Conservation (phyloP, 2,888 invertebrate species). For the Acholoe squamosa region DNA sequence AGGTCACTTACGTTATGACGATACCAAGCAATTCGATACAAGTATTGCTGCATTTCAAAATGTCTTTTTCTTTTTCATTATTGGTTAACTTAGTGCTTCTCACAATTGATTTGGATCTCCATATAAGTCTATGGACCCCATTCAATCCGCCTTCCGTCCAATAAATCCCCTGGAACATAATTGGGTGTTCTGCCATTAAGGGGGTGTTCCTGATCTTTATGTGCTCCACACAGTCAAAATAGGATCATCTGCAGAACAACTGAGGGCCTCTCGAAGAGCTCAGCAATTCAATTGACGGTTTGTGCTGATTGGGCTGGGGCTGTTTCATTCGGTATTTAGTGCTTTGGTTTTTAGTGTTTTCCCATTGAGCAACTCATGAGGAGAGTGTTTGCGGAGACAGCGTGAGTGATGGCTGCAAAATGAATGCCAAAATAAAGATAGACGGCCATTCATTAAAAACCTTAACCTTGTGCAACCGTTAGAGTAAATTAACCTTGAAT, state of each 20-base stretch:
- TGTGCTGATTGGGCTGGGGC: background rate
- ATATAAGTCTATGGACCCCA: background rate
- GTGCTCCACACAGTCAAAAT: background rate
- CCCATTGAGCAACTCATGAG: background rate
- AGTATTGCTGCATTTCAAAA: background rate
- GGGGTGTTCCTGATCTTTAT: background rate
- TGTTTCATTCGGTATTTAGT: background rate
- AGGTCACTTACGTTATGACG: too few species aligned
- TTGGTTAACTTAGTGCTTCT: background rate
- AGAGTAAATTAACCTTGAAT: too few species aligned
- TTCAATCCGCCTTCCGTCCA: background rate
- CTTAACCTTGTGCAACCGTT: too few species aligned
- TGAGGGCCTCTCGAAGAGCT: background rate
- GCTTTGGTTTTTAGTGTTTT: background rate
- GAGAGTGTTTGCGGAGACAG: too few species aligned
- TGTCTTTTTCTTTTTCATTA: conserved; percentile 5
- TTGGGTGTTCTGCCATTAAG: background rate
- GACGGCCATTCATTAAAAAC: too few species aligned
- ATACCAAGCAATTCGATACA: background rate
- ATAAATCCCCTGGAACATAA: background rate
- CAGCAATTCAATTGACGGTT: background rate
- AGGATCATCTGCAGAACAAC: background rate
- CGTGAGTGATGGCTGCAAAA: too few species aligned
- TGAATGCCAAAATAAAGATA: too few species aligned
- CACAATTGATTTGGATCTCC: conserved; percentile 2